Evolutionary conservation across 2,113 vertebrate species (phyloP), one percentile per base, ranked within the genome.

Genomic region (Vulpes vulpes): DNA sequence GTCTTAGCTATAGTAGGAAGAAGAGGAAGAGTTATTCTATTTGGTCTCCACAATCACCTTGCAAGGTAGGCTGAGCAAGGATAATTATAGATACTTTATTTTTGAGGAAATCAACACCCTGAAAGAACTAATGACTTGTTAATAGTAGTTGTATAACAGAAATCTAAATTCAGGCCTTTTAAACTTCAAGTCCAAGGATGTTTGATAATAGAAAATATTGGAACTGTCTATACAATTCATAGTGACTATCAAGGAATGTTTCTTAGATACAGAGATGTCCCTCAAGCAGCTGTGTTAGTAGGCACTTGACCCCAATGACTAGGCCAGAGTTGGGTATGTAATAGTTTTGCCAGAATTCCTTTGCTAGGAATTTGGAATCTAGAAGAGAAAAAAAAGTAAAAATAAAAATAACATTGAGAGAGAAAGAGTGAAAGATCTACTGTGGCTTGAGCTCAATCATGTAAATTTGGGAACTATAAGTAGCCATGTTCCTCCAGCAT

Each of bases 91-190:
- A 5, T 32, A 60, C 23, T 95, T 96, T 69, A 84, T n/a, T 84
- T 93, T 43, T 85, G 43, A 96, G n/a, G 38, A 79, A 79, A 93
- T 91, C 57, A 95, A 95, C 51, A 89, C 8, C 12, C 7, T n/a
- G 25, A 65, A 16, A 91, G 49, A 76, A 81, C 11, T 82, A 89
- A 65, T 81, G 17, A 43, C 71, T 93, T 84, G 11, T 51, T 95
- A 85, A 81, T 43, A 16, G 20, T 67, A 64, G n/a, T 67, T 51
- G 30, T 76, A 2, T 73, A 93, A 74, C 9, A 87, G 27, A 73
- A n/a, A 97, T 73, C 43, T 83, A 90, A 78, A 82, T 71, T 78
- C 69, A 57, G 60, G 9, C 10, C n/a, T 76, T 81, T 78, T 49
- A 71, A 53, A 64, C 81, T 86, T 90, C 38, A 97, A 65, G 53